phyloP scores from a whole-genome alignment of 2,113 vertebrate species.

The Parotia lawesii region DNA sequence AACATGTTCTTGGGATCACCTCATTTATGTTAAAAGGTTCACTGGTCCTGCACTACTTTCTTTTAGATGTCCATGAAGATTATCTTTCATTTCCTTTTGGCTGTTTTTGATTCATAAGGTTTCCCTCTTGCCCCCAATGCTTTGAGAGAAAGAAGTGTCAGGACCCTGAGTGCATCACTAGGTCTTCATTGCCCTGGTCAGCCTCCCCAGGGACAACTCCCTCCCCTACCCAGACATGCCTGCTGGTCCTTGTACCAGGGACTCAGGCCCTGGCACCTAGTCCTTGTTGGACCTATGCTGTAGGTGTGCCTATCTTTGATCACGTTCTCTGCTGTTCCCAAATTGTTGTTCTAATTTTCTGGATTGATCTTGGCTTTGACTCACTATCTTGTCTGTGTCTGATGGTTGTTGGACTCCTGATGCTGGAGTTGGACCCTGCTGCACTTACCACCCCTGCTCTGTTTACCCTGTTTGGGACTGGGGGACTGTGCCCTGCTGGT shows the following conservation, averaged over 20 bases:
- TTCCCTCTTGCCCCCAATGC: not conserved
- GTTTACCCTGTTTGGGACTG: not conserved
- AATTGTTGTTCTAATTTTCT: not conserved
- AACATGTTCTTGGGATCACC: not conserved
- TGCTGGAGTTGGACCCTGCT: not conserved
- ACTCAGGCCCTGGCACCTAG: not conserved
- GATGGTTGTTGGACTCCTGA: not conserved
- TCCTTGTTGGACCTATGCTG: not conserved
- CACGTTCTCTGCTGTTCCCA: not conserved
- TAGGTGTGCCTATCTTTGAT: not conserved
- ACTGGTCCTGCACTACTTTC: not conserved
- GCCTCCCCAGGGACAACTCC: not conserved
- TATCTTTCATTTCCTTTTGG: not conserved
- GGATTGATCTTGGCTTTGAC: not conserved
- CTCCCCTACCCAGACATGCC: too few species aligned
- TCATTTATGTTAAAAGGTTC: not conserved
- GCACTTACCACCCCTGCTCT: not conserved
- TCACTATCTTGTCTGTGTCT: not conserved
- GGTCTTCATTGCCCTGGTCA: not conserved
- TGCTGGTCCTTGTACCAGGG: not conserved
- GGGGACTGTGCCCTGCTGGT: not conserved
- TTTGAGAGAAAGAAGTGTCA: not conserved
- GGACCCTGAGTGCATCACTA: too few species aligned
- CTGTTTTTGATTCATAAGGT: not conserved
- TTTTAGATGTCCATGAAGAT: not conserved